Percentiles rank a stretch among this genome's conserved stretches.
These are phyloP conservation scores for Aphelocoma californica DNA, from an alignment of 2,797 vertebrate genomes.

Conservation along the genomic window DNA sequence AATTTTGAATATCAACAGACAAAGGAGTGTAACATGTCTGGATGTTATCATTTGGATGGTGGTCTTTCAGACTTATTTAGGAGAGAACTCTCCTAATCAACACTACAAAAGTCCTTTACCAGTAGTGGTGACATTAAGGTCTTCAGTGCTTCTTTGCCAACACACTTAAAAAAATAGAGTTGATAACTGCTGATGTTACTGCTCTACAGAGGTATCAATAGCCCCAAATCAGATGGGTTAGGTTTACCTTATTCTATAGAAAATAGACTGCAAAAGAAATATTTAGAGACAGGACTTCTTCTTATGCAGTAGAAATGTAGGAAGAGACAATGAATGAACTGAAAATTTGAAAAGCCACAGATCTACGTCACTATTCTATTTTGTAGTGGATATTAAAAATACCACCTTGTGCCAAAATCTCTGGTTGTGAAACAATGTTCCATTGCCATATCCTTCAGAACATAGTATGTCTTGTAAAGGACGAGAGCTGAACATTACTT, in stretches of 20 bases:
- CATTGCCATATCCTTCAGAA: not conserved
- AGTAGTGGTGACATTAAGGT: not conserved
- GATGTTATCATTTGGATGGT: not conserved
- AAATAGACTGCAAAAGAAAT: not conserved
- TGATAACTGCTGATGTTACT: not conserved
- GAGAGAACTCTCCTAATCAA: not conserved
- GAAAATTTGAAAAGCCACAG: not conserved
- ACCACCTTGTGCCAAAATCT: not conserved
- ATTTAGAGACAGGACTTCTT: not conserved
- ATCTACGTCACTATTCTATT: not conserved
- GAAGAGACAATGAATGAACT: not conserved
- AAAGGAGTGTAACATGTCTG: not conserved
- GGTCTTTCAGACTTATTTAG: not conserved
- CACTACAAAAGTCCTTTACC: not conserved
- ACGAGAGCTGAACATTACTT: not conserved
- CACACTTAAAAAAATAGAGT: not conserved
- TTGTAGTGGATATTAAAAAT: not conserved
- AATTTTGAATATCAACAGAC: not conserved
- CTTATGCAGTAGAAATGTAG: not conserved
- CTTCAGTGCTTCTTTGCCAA: not conserved
- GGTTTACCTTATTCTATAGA: not conserved
- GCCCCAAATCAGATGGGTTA: not conserved
- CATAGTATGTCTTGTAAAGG: not conserved
- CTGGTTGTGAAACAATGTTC: not conserved
- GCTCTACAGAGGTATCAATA: not conserved